Evolutionary conservation across 2,113 vertebrate species (phyloP), one percentile per base, ranked within the genome.

Genomic region (Ophthalmolycus amberensis): DNA sequence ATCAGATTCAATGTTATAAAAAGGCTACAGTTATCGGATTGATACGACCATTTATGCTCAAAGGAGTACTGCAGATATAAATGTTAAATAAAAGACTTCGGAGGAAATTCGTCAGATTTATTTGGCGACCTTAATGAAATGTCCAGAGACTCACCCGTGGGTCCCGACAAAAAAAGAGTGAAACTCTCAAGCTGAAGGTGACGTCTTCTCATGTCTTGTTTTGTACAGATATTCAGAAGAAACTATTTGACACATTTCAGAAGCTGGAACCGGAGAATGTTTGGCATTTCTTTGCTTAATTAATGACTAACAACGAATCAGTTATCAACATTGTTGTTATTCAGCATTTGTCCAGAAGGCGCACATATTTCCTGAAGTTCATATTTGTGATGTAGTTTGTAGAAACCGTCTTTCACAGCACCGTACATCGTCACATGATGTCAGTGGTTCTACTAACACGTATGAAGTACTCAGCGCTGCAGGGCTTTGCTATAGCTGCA

Each of bases 401-500:
- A 37, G 40, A 42, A 83, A 44, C 48, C 38, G 25, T 29, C 37
- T 20, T 40, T 77, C 52, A 73, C 52, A 38, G 64, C n/a, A 16
- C 7, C 8, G 1, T 67, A 29, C 20, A 42, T 58, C 34, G 52
- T 79, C 78, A 65, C 56, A 66, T 58, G 14, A 6, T 1, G 9
- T 46, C 79, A 86, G 88, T 70, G 81, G 88, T 79, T 80, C 32
- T 25, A 62, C 22, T 5, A 40, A 48, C 71, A 64, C 71, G 77
- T 85, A 69, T 71, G 64, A 86, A 72, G 50, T 59, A 44, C 14
- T 5, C 50, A 14, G 29, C 52, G 69, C 83, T 86, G 80, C 69
- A 54, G 38, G 65, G 75, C 25, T 59, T 81, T 90, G 80, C 69
- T 81, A 32, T 38, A 71, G 46, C 85, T 80, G 85, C 82, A 69